Percentiles rank a stretch among this genome's conserved stretches.
Conservation (phyloP, 2,888 invertebrate genomes). For the Cerceris ruficornis region DNA sequence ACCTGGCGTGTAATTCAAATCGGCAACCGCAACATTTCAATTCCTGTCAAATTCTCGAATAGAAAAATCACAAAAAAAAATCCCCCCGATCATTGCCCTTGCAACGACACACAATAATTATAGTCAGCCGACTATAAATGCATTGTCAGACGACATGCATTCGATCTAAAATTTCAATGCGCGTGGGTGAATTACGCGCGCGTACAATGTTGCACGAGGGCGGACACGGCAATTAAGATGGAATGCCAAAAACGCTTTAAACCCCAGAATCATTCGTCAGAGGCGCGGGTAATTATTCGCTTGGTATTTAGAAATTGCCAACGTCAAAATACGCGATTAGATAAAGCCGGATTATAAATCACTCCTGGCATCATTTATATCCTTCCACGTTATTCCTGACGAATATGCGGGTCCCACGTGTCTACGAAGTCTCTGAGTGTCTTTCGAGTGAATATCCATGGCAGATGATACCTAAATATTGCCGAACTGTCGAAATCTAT, state of each 20-base stretch:
- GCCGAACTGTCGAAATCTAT: too few species aligned
- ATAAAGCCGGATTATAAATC: slow-evolving; percentile 40
- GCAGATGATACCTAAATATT: too few species aligned
- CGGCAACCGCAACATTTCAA: too few species aligned
- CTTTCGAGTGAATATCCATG: neutral
- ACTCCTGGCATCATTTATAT: slow-evolving; percentile 34
- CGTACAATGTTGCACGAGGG: slow-evolving; percentile 9
- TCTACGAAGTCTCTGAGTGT: neutral
- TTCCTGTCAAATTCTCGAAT: too few species aligned
- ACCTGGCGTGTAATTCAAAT: too few species aligned
- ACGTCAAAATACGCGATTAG: slow-evolving; percentile 37
- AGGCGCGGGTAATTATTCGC: slow-evolving; percentile 28
- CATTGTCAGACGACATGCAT: neutral
- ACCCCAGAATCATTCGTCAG: slow-evolving; percentile 13
- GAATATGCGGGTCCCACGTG: neutral
- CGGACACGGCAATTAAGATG: slow-evolving; percentile 26
- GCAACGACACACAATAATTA: too few species aligned
- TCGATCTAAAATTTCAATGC: slow-evolving; percentile 12
- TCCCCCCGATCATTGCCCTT: neutral
- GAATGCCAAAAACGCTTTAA: slow-evolving; percentile 37
- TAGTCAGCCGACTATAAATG: too few species aligned
- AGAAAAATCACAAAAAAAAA: neutral
- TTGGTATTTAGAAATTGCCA: neutral
- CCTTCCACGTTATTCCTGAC: neutral
- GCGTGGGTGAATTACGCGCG: slow-evolving; percentile 11